These are phyloP conservation scores for Apotomis betuletana DNA, from an alignment of 2,888 invertebrate species.

Conservation along the genomic window DNA sequence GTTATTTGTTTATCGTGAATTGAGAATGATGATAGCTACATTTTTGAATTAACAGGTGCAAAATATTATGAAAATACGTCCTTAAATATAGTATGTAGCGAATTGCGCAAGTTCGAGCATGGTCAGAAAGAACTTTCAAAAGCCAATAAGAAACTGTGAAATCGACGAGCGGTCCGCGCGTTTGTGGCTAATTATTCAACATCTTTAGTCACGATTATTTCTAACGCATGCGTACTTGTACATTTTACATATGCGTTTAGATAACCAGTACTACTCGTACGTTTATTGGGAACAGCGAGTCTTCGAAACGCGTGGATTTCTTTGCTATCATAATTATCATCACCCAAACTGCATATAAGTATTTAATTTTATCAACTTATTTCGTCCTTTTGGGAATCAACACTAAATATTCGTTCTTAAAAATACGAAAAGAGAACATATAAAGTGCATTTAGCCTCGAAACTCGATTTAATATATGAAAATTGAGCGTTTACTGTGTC, in stretches of 20 bases:
- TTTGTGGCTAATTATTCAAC: constrained; percentile 75
- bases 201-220: constrained; percentile 73
- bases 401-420: not conserved
- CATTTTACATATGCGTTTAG: constrained; percentile 43
- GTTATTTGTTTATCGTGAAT: too few relatives aligned
- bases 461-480: constrained; percentile 22
- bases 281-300: not conserved
- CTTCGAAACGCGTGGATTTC: too few relatives aligned
- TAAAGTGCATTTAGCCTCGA: constrained; percentile 4
- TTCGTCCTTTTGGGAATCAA: not conserved
- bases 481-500: constrained; percentile 24
- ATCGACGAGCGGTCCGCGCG: constrained; percentile 64
- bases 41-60: constrained; percentile 52
- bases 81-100: constrained; percentile 53
- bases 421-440: not conserved
- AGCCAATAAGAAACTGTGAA: constrained; percentile 76
- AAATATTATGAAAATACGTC: constrained; percentile 52
- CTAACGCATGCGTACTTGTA: constrained; percentile 54
- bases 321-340: too few relatives aligned
- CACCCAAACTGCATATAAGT: too few relatives aligned
- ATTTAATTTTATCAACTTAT: too few relatives aligned
- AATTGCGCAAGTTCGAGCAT: constrained; percentile 61
- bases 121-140: constrained; percentile 74
- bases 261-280: constrained; percentile 3
- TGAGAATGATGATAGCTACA: not conserved